phyloP scores from a whole-genome alignment of 2,797 vertebrate species.

The Smutsia gigantea region DNA sequence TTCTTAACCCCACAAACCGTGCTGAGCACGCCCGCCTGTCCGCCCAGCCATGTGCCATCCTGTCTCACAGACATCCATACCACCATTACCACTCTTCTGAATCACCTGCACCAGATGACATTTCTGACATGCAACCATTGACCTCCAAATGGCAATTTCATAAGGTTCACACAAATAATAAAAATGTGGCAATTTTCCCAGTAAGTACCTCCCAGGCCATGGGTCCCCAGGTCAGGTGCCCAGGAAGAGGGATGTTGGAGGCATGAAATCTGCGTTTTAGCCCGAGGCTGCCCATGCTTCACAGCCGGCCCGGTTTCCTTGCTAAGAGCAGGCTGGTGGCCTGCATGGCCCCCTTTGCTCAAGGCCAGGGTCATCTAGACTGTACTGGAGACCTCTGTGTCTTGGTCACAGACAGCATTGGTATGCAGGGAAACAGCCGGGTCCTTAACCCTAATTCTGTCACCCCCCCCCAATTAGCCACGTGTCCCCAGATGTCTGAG shows the following conservation, averaged over 20 bases:
- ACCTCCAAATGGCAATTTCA: background rate
- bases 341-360: fast-evolving
- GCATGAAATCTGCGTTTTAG: background rate
- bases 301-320: background rate
- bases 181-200: background rate
- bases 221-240: background rate
- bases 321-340: fast-evolving
- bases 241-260: background rate
- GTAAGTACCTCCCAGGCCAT: background rate
- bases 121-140: background rate
- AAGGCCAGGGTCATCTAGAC: background rate
- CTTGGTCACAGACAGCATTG: background rate
- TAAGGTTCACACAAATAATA: background rate
- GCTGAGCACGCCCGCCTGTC: fast-evolving
- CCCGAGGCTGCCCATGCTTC: fast-evolving
- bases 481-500: fast-evolving
- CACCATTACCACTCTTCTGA: background rate
- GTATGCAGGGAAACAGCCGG: fast-evolving
- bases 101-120: background rate
- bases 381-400: background rate
- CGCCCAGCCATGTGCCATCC: fast-evolving
- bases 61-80: background rate
- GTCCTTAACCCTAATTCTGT: fast-evolving
- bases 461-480: fast-evolving
- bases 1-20: fast-evolving